Conservation (phyloP, 2,888 invertebrate genomes). For the Drosophila demipolita region DNA sequence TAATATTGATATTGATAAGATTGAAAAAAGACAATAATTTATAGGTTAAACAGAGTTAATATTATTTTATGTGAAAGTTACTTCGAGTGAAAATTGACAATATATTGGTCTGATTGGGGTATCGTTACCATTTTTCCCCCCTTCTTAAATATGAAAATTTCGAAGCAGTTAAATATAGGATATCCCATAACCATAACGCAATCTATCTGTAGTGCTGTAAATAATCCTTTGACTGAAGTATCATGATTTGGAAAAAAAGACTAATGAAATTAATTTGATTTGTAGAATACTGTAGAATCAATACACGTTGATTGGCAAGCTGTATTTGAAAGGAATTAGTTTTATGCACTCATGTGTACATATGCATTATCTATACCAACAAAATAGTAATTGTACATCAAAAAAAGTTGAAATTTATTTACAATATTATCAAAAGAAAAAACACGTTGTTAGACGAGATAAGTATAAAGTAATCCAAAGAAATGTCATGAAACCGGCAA, state of each 20-base stretch:
- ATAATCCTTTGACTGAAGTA: no score
- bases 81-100: background rate
- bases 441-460: background rate
- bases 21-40: conserved; percentile 21
- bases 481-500: background rate
- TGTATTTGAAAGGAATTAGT: background rate
- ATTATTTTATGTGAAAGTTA: background rate
- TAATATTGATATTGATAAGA: conserved; percentile 63
- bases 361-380: background rate
- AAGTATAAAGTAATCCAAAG: background rate
- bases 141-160: background rate
- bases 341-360: background rate
- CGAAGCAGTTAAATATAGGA: background rate
- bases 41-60: background rate
- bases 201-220: background rate
- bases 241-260: background rate
- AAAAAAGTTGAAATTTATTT: background rate
- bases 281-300: conserved; percentile 1
- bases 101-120: no score
- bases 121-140: background rate
- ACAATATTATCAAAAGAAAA: background rate
- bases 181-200: background rate
- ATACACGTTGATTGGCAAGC: conserved; percentile 21
- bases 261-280: background rate
- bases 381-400: background rate